Percentiles rank a stretch among this genome's conserved stretches.
phyloP scores from a whole-genome alignment of 2,797 vertebrate species.

The Tarsius wallacei region DNA sequence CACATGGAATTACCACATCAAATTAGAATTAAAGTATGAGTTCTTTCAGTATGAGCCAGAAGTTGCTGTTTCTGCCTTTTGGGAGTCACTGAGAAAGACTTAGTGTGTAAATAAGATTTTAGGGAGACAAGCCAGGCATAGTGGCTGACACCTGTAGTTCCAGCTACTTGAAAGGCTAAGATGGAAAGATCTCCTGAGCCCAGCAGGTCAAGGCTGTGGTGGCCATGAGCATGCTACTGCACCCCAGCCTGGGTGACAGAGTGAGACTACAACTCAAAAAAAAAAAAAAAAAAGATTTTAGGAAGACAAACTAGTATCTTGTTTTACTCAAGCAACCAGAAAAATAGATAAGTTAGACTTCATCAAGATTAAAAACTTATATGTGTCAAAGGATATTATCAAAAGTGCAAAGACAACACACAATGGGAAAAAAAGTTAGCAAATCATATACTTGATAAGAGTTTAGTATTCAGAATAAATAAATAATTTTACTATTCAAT shows the following conservation, averaged over 20 bases:
- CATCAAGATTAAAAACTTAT: conserved; percentile 10
- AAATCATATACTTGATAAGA: neutral
- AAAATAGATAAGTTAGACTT: conserved; percentile 48
- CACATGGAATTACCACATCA: neutral
- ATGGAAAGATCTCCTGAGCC: no score
- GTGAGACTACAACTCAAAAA: no score
- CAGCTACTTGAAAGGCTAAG: no score
- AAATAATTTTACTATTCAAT: neutral
- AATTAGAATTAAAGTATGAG: neutral
- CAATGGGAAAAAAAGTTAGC: neutral
- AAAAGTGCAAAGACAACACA: neutral
- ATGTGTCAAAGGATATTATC: neutral
- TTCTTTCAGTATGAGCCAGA: conserved; percentile 9
- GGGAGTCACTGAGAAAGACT: neutral
- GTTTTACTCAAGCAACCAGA: conserved; percentile 17
- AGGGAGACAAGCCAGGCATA: neutral
- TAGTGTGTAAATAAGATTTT: neutral
- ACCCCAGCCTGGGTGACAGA: no score
- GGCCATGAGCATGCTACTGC: no score
- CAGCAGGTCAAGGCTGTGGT: no score
- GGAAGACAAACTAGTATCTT: neutral
- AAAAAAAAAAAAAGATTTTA: neutral
- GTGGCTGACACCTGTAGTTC: no score
- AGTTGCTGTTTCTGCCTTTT: conserved; percentile 55
- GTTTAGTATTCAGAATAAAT: neutral